Evolutionary conservation across 1,140 invertebrate genomes (phyloP).

Genomic region (Drosophila jambulina): DNA sequence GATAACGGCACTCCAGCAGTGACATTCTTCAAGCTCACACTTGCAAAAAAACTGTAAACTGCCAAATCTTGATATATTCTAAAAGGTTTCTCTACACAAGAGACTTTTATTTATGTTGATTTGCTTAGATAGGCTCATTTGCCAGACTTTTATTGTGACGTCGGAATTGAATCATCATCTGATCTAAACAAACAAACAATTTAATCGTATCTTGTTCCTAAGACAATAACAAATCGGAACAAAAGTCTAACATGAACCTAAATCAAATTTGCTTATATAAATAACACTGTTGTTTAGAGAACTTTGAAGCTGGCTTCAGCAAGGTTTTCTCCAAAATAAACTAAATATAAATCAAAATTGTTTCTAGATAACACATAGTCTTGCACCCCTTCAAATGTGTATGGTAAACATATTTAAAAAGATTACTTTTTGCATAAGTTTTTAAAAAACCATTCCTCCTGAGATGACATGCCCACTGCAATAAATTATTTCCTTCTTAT

Average conservation of each 20-base stretch:
- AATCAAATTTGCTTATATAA: not conserved
- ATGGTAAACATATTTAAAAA: not conserved
- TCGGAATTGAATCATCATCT: not conserved
- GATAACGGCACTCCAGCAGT: slow-evolving; percentile 13
- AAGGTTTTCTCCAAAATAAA: not conserved
- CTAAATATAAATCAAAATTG: slow-evolving; percentile 32
- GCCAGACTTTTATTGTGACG: not conserved
- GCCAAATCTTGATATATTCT: no score
- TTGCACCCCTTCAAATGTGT: not conserved
- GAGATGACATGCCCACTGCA: not conserved
- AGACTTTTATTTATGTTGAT: not conserved
- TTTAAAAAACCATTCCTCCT: not conserved
- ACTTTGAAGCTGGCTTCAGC: no score
- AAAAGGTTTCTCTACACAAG: not conserved
- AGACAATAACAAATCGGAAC: not conserved
- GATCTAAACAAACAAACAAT: slow-evolving; percentile 1
- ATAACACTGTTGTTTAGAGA: not conserved
- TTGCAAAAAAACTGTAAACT: not conserved
- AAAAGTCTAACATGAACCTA: not conserved
- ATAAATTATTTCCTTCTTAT: slow-evolving; percentile 36
- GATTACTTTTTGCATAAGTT: not conserved
- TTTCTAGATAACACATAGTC: not conserved
- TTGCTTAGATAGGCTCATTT: no score
- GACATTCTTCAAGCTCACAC: slow-evolving; percentile 3
- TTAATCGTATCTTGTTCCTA: not conserved